A percentile compares a stretch with the other conserved stretches of the same genome.
Evolutionary conservation across 2,888 invertebrate species (phyloP).

Genomic region (Thereva nobilitata): DNA sequence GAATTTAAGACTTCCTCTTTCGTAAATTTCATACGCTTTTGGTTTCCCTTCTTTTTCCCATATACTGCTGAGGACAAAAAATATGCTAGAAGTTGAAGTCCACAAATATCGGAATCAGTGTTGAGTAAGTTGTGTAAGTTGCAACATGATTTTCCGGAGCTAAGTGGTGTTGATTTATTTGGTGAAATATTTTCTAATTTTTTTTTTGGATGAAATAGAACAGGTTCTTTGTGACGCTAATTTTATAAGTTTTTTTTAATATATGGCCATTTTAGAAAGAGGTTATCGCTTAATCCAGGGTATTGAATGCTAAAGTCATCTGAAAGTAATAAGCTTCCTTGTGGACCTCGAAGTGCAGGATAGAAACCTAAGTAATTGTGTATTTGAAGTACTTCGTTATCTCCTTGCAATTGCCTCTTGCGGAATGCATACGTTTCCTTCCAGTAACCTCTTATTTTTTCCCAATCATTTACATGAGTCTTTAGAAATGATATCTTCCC

Average conservation of each 20-base stretch:
- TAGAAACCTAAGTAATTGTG: not conserved
- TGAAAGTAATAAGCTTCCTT: conserved; percentile 3
- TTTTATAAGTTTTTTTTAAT: conserved; percentile 11
- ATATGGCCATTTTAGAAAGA: conserved; percentile 17
- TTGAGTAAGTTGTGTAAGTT: not conserved
- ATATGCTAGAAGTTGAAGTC: conserved; percentile 4
- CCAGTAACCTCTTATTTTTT: conserved; percentile 11
- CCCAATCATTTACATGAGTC: not conserved
- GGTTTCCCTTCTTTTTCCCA: conserved; percentile 7
- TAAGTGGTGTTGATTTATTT: not conserved
- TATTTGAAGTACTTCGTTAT: conserved; percentile 6
- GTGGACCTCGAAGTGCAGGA: conserved; percentile 4
- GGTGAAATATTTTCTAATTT: too few species aligned
- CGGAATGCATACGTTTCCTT: not conserved
- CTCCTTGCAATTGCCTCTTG: not conserved
- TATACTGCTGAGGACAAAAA: conserved; percentile 12
- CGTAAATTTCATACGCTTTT: conserved; percentile 1
- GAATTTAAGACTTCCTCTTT: conserved; percentile 10
- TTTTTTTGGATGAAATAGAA: too few species aligned
- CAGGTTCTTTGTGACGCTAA: conserved; percentile 1
- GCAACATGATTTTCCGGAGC: conserved; percentile 4
- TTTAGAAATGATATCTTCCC: conserved; percentile 1
- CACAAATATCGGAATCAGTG: not conserved
- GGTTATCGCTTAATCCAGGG: conserved; percentile 7
- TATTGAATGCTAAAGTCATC: conserved; percentile 11